A percentile compares a stretch with the other conserved stretches of the same genome.
These are phyloP conservation scores for Panurus biarmicus DNA, from an alignment of 2,113 vertebrate genomes.

Conservation along the genomic window DNA sequence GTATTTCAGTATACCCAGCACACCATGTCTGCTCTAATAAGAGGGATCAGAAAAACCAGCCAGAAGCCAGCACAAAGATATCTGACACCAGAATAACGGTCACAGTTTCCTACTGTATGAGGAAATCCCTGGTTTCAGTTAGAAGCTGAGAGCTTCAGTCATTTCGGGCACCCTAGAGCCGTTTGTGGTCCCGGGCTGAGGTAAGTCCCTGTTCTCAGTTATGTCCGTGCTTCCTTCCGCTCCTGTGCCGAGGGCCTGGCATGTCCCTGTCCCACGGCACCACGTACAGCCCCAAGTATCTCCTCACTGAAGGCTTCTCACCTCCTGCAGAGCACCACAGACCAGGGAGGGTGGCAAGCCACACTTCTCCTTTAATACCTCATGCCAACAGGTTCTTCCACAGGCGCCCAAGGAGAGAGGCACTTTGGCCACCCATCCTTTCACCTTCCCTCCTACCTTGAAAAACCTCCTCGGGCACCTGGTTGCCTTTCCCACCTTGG, in stretches of 20 bases:
- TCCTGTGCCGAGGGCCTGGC: neutral
- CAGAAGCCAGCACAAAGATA: constrained; percentile 13
- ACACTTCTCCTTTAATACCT: neutral
- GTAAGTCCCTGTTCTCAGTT: neutral
- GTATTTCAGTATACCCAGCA: neutral
- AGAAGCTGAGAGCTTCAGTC: constrained; percentile 6
- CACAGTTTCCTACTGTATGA: constrained; percentile 25
- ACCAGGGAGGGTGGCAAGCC: neutral
- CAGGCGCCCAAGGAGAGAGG: neutral
- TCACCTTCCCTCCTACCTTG: neutral
- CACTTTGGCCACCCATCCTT: neutral
- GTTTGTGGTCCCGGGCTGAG: constrained; percentile 33
- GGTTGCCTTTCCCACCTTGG: neutral
- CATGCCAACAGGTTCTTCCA: neutral
- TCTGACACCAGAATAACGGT: constrained; percentile 49
- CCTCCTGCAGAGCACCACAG: neutral
- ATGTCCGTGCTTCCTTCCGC: neutral
- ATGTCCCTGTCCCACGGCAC: neutral
- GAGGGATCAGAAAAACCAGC: neutral
- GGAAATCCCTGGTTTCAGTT: constrained; percentile 47
- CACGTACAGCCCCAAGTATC: neutral
- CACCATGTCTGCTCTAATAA: neutral
- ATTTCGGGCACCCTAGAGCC: neutral
- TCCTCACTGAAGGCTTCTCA: neutral
- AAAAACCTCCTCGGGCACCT: neutral